Base-by-base conservation (phyloP, 2,113 vertebrate genomes). In the Mesembrinibis cayennensis region DNA sequence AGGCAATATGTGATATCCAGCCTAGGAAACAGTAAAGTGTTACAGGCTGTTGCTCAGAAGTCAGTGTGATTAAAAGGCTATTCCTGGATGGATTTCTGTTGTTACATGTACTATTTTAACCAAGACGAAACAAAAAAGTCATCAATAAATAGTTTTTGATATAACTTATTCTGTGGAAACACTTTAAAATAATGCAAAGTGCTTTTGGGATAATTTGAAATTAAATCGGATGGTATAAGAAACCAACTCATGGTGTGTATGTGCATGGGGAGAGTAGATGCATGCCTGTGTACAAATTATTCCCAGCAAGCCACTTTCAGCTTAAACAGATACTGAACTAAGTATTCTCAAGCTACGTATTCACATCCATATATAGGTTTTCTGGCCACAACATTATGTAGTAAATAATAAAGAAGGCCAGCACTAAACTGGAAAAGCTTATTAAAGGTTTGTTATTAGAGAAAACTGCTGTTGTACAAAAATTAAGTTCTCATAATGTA, bases 111-210 rank as follows among this genome's bases (percentile, higher is more conserved):
- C 38, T 56, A 6, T 61, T 96, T 98, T 98, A 96, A 98, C 72
- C 50, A 29, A 61, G 55, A 94, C 93, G 97, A 98, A 90, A 66
- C 79, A 97, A 97, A 93, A 42, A 95, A 92, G 42, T 62, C 40
- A 97, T 92, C 97, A 97, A 98, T 97, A 97, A 98, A 96, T 84
- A 92, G 81, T 47, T 96, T 93, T 94, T 63, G 42, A 90, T 89
- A 81, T 62, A 95, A 92, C 8, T 82, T 88, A 49, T 58, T 93
- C 58, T 78, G 65, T 45, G 62, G 36, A 76, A 95, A 63, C 47
- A 83, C 36, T n/a, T 80, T 80, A 95, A 91, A 97, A 97, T 94
- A 96, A 94, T 50, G 45, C 38, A 87, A 90, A 94, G 25, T 59
- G 73, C 32, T 84, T 50, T 58, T 81, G 59, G 40, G 47, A 89